Base-by-base conservation (phyloP, 2,888 invertebrate species). In the Macrophya alboannulata region DNA sequence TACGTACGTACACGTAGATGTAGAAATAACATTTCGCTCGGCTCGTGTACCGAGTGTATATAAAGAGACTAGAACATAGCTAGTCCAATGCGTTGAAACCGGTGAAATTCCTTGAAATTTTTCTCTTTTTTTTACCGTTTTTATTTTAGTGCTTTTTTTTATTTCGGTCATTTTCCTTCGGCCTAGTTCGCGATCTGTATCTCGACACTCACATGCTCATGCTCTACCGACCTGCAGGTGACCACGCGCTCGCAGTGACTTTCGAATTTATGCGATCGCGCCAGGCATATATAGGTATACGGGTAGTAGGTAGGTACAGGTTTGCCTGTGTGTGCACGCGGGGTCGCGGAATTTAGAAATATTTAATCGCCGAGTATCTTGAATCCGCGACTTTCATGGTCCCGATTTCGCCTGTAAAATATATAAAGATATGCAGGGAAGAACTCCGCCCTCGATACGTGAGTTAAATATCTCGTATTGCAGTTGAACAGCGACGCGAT, bases 371-470 rank as follows among this genome's bases (percentile, higher is more conserved):
- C 6, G 55, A 25, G 55, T 51, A 55, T 77, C 55, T 37, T 8
- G 55, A 10, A 68, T 68, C 68, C 21, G 65, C 25, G 31, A 59
- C 62, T 59, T 81, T 65, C 81, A 81, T 81, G 31, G 59, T 59
- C 81, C 81, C 62, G 62, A 51, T 81, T 65, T 65, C 62, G 62
- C 59, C 40, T 31, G 31, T 9, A 31, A 77, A 77, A 43, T 74
- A 0, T 25, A 5, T 51, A 77, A n/a, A 31, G 17, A 48, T 68
- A 68, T 68, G 37, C 68, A 37, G 15, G 6, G 68, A 68, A 37
- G 68, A 68, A 37, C 68, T 68, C 68, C 77, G 77, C 55, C 77
- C 77, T 77, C 77, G 55, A 77, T 77, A 77, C 77, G 77, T 77
- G 77, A 77, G 43, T 17, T 21, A 45, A 74, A 45, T 74, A 25